Evolutionary conservation across 2,888 invertebrate genomes (phyloP).

Genomic region (Leptinotarsa tumamoca): DNA sequence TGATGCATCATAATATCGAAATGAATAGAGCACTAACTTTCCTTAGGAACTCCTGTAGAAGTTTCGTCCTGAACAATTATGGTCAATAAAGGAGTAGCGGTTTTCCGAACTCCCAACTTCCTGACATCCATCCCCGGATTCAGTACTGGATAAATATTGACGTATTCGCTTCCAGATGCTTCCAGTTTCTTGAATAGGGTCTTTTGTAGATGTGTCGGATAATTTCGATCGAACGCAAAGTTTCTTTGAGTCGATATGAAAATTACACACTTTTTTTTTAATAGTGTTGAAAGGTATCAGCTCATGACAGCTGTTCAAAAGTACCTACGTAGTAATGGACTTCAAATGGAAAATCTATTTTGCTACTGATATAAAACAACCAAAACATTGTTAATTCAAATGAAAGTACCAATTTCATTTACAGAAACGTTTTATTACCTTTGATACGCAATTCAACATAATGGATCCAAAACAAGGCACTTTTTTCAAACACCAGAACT

Average conservation of each 20-base stretch:
- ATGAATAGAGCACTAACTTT: slow-evolving; percentile 51
- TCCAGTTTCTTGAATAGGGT: neutral
- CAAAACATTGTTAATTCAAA: no score
- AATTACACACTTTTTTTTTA: no score
- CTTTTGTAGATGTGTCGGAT: neutral
- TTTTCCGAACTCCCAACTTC: slow-evolving; percentile 47
- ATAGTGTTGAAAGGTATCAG: no score
- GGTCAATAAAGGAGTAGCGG: slow-evolving; percentile 52
- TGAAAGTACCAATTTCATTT: no score
- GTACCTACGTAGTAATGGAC: no score
- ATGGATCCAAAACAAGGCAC: no score
- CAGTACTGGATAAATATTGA: slow-evolving; percentile 41
- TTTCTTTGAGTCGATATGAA: neutral
- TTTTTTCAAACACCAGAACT: no score
- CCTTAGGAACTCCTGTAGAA: slow-evolving; percentile 43
- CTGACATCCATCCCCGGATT: slow-evolving; percentile 43
- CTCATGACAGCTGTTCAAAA: no score
- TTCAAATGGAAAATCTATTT: no score
- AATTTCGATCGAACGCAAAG: neutral
- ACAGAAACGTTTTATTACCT: no score
- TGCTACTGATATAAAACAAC: no score
- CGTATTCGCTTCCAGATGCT: slow-evolving; percentile 33
- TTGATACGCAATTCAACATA: no score
- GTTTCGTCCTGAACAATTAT: slow-evolving; percentile 54
- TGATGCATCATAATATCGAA: slow-evolving; percentile 52